Evolutionary conservation across 2,113 vertebrate species (phyloP).

Genomic region (Cisticola juncidis): DNA sequence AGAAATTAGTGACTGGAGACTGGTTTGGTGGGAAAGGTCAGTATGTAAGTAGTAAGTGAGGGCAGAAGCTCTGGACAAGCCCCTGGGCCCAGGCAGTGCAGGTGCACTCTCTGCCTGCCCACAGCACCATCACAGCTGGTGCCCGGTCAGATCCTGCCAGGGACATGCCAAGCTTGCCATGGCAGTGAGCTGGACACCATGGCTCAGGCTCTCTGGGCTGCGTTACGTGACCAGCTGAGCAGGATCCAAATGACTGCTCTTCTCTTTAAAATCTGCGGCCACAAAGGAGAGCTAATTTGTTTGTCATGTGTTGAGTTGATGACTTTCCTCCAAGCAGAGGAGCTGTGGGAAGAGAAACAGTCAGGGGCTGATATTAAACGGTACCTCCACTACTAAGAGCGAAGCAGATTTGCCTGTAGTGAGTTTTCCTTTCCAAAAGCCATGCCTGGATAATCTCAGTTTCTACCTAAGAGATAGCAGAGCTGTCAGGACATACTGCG

Average conservation of each 20-base stretch:
- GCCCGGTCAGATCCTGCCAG: background rate
- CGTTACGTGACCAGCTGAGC: rapidly evolving
- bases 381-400: background rate
- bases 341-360: slow-evolving; percentile 3
- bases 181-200: background rate
- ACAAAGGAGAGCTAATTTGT: slow-evolving; percentile 4
- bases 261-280: background rate
- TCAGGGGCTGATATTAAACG: slow-evolving; percentile 8
- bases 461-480: slow-evolving; percentile 53
- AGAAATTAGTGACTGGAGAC: background rate
- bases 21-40: background rate
- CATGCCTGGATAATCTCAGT: slow-evolving; percentile 49
- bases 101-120: background rate
- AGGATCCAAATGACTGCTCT: background rate
- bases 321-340: slow-evolving; percentile 6
- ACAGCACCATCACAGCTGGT: rapidly evolving
- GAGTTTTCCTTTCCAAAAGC: slow-evolving; percentile 1
- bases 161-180: rapidly evolving
- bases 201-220: background rate
- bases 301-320: background rate
- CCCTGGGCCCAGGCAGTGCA: background rate
- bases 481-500: slow-evolving; percentile 22
- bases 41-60: background rate
- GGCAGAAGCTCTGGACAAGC: background rate
- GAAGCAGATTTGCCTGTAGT: background rate